These are phyloP conservation scores for Melanogrammus aeglefinus DNA, from an alignment of 2,797 vertebrate genomes.

Conservation along the genomic window DNA sequence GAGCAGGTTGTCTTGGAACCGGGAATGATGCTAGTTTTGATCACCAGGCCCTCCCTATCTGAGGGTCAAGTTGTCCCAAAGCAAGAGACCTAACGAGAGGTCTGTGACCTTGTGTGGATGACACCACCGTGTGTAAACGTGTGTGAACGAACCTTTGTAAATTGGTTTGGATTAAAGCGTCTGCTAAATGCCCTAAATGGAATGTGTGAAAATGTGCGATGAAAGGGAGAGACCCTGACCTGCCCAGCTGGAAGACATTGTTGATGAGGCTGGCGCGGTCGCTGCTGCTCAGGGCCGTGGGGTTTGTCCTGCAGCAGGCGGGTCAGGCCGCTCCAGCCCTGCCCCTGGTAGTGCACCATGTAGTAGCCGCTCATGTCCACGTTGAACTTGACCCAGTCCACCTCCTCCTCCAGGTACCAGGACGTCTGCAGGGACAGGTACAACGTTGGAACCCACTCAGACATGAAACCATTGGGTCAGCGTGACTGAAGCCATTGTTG, in stretches of 20 bases:
- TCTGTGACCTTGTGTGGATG: too few species aligned
- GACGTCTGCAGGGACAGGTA: slow-evolving; percentile 66
- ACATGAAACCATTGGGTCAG: background rate
- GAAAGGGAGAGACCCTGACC: slow-evolving; percentile 63
- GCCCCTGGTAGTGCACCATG: slow-evolving; percentile 85
- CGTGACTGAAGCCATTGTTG: background rate
- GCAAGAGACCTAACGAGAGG: too few species aligned
- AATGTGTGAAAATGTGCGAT: too few species aligned
- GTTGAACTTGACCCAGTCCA: slow-evolving; percentile 91
- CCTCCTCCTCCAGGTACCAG: slow-evolving; percentile 80
- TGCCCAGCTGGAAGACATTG: slow-evolving; percentile 87
- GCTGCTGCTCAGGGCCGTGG: slow-evolving; percentile 79
- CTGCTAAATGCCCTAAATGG: too few species aligned
- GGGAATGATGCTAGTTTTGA: too few species aligned
- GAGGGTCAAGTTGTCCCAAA: too few species aligned
- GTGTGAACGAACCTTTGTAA: too few species aligned
- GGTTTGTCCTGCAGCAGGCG: slow-evolving; percentile 75
- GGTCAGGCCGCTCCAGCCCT: slow-evolving; percentile 82
- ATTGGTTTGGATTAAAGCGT: too few species aligned
- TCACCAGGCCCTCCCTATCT: too few species aligned
- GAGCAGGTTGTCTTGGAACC: too few species aligned
- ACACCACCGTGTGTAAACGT: too few species aligned
- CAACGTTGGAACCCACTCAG: background rate
- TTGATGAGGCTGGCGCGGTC: slow-evolving; percentile 88
- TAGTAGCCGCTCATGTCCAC: slow-evolving; percentile 91